Base-by-base conservation (phyloP, 1,140 invertebrate species). In the Mercenaria mercenaria region DNA sequence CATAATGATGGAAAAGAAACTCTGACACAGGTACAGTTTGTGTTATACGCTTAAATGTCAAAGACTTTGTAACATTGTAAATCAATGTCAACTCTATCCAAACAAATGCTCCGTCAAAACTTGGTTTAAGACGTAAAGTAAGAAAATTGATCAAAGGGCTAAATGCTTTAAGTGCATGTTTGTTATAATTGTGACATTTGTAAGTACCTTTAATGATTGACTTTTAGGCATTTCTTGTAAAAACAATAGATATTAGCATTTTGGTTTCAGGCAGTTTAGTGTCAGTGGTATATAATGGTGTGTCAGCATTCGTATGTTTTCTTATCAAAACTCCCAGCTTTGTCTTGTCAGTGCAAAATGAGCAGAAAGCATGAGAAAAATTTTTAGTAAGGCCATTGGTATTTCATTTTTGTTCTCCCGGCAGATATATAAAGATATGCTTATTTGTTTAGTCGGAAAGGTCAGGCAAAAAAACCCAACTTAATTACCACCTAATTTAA, bases 151-250 rank as follows among this genome's bases (percentile, higher is more conserved):
- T 72, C 67, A 72, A 72, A 72, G 34, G 34, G 18, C 4, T 72
- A 37, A 23, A 2, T 72, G 67, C 18, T n/a, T 59, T 59, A n/a
- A 6, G 18, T 39, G 15, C 18, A 37, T 72, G 67, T 41, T 29
- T 20, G 34, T 41, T 23, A 39, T 15, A 39, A 72, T 15, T 2
- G 4, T 72, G 67, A 72, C 67, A 72, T 15, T 10, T 39, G 15
- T 39, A 39, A 41, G 0, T 39, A 4, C 34, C 32, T 72, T 4
- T 23, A 23, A 72, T 72, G 67, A 72, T 72, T 72, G 67, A 72
- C 67, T 72, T 72, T 39, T 72, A 37, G 15, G 11, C 37, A 72
- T 72, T 39, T 72, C 67, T 39, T 72, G 67, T 72, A 72, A 72
- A 72, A 72, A 72, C 67, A 72, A 72, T 41, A 15, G 23, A 11